phyloP scores from a whole-genome alignment of 2,113 vertebrate species.

The Malaclemys terrapin region DNA sequence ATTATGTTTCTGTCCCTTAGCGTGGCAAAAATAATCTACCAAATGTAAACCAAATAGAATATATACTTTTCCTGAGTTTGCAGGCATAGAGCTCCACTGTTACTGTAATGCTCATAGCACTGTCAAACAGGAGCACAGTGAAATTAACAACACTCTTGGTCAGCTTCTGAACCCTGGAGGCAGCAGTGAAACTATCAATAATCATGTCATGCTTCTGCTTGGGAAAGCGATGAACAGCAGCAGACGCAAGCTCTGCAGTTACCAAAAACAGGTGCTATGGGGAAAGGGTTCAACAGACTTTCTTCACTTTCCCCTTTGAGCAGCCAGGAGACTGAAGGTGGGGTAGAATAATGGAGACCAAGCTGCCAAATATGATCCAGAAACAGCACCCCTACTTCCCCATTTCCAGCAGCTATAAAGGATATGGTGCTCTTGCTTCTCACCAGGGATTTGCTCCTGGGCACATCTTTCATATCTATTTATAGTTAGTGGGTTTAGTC shows the following conservation, averaged over 20 bases:
- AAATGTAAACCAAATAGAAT: not conserved
- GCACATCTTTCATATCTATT: not conserved
- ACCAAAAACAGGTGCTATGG: not conserved
- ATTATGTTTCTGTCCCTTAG: not conserved
- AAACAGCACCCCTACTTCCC: not conserved
- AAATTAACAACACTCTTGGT: not conserved
- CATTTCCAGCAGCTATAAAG: not conserved
- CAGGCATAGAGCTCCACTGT: not conserved
- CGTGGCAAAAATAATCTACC: not conserved
- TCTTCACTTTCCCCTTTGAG: not conserved
- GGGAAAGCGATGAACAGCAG: not conserved
- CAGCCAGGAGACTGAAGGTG: not conserved
- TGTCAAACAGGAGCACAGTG: not conserved
- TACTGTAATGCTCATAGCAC: not conserved
- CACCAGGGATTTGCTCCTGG: not conserved
- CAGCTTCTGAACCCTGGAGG: not conserved
- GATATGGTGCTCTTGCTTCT: too few species aligned
- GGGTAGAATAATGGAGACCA: not conserved
- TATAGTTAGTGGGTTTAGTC: not conserved
- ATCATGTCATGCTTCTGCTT: not conserved
- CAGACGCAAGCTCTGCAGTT: fast-evolving
- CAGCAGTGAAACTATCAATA: not conserved
- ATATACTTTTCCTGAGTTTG: not conserved
- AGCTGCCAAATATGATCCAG: not conserved
- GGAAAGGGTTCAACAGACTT: not conserved